Base-by-base conservation (phyloP, 2,113 vertebrate species). In the Falco punctatus region DNA sequence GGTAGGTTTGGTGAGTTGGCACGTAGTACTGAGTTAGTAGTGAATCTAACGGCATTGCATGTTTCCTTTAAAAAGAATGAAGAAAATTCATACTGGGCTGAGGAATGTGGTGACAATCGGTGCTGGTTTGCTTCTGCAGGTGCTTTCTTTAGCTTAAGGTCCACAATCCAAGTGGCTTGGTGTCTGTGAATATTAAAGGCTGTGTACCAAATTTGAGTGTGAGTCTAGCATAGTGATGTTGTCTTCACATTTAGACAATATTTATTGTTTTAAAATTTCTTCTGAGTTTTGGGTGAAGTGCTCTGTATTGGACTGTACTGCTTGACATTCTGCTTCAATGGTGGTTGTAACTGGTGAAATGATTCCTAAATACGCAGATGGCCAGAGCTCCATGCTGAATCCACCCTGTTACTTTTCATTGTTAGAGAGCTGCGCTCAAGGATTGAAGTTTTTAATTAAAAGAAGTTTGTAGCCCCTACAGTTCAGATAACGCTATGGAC, bases 311-410 rank as follows among this genome's bases (percentile, higher is more conserved):
- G 48, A 7, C 61, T 32, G 42, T 32, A 0, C 19, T 58, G 24
- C 7, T 54, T 5, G 23, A 8, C 1, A 14, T 54, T 24, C 40
- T 46, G 0, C 44, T 55, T 33, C 35, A 21, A 5, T 2, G 23
- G 18, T 13, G n/a, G 7, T 11, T 67, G 66, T 52, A 27, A 32
- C 16, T 13, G 49, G 18, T 57, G 77, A 35, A 85, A 28, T 10
- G 4, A 33, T 74, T 81, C 74, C 49, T 51, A 3, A 48, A 32
- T 26, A 12, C 30, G 4, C 13, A 16, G 27, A 30, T 35, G 66
- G 21, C 42, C 52, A 16, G 65, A 7, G 13, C 23, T 51, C 33
- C 23, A 4, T 13, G 55, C 32, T 30, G 61, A 49, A 65, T 32
- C 54, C 16, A 12, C 26, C 26, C 16, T 10, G 1, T 28, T 18